These are phyloP conservation scores for Laspeyria flexula DNA, from an alignment of 2,888 invertebrate species.

Conservation along the genomic window DNA sequence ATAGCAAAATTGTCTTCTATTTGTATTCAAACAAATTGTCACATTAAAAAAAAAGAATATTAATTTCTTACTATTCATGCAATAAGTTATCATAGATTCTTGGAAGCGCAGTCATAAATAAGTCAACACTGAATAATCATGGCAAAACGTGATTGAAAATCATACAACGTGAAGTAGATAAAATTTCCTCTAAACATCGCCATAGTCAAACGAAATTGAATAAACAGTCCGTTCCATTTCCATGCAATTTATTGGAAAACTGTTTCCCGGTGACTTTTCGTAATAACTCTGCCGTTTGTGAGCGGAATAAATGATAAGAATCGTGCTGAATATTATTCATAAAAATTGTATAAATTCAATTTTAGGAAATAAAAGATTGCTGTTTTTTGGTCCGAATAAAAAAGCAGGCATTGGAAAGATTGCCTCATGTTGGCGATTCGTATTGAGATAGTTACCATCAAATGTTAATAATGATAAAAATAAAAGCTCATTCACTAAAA, in stretches of 20 bases:
- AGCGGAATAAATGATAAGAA: neutral
- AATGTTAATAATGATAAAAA: too few species aligned
- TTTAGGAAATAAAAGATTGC: neutral
- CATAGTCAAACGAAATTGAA: neutral
- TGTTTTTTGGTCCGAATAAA: neutral
- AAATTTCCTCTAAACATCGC: neutral
- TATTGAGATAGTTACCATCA: too few species aligned
- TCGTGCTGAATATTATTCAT: neutral
- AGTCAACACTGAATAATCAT: too few species aligned
- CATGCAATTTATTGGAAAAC: conserved; percentile 6
- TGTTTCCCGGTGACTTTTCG: neutral
- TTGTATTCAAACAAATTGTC: too few species aligned
- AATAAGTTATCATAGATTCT: too few species aligned
- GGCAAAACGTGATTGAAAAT: neutral
- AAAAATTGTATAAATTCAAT: neutral
- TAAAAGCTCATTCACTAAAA: too few species aligned
- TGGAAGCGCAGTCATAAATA: too few species aligned
- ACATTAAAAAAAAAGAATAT: too few species aligned
- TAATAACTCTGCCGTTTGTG: neutral
- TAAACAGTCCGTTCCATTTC: conserved; percentile 1
- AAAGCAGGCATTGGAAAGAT: too few species aligned
- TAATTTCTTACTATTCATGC: too few species aligned
- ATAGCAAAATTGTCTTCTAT: too few species aligned
- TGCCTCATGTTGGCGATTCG: too few species aligned
- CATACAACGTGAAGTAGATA: neutral